phyloP scores from a whole-genome alignment of 1,140 invertebrate genomes.

The Macrobrachium nipponense region DNA sequence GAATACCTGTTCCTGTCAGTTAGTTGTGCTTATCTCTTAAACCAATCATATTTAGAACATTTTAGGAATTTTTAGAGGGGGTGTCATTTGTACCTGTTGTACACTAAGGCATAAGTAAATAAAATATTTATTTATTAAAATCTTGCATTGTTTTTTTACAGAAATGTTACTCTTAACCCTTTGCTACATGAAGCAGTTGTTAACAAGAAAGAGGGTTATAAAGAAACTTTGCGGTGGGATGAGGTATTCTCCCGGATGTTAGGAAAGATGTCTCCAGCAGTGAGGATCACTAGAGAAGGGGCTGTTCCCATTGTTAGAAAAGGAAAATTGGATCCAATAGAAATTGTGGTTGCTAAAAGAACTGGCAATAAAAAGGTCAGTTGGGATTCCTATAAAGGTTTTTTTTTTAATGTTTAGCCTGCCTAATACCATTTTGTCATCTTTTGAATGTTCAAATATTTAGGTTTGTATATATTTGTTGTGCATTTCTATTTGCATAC shows the following conservation, averaged over 20 bases:
- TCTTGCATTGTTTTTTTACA: conserved; percentile 65
- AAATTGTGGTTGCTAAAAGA: conserved; percentile 81
- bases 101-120: conserved; percentile 42
- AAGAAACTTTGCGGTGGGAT: conserved; percentile 74
- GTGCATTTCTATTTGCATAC: conserved; percentile 3
- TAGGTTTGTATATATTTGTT: not conserved
- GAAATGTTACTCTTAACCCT: conserved; percentile 74
- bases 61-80: too few species aligned
- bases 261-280: conserved; percentile 77
- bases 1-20: too few species aligned
- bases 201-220: conserved; percentile 66
- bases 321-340: conserved; percentile 83
- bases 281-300: conserved; percentile 67
- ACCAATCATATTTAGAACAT: too few species aligned
- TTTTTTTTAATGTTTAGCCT: conserved; percentile 3
- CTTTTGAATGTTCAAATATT: too few species aligned
- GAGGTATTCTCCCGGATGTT: conserved; percentile 78
- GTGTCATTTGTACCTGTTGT: not conserved
- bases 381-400: not conserved
- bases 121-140: not conserved
- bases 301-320: conserved; percentile 78
- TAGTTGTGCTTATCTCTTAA: too few species aligned
- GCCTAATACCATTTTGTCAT: not conserved
- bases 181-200: conserved; percentile 68
- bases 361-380: conserved; percentile 88